Evolutionary conservation across 2,888 invertebrate species (phyloP), one percentile per base, ranked within the genome.

Genomic region (Pseudolycoriella hygida): DNA sequence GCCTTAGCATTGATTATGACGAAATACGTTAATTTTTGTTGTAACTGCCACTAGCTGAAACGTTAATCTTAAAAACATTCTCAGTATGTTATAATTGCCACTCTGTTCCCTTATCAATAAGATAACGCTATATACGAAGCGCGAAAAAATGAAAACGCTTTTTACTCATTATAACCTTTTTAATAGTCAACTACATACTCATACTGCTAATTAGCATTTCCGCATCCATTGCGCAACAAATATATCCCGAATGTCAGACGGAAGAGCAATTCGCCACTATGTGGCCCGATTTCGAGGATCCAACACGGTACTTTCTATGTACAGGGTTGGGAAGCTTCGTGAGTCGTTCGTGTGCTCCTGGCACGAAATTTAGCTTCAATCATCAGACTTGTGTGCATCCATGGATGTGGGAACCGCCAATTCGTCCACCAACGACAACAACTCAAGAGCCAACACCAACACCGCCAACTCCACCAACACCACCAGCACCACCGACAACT

Each of bases 271-370:
- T 59, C 8, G 57, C 57, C 48, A 55, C 61, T 17, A 55, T 64
- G 46, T 64, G 62, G 62, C 64, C 64, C 2, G 58, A 57, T 50
- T 63, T 61, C 42, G 52, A 55, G 37, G 56, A 62, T 50, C 56
- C 53, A 45, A 54, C 58, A 11, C 54, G 54, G 47, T 64, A 59
- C 49, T 59, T 52, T 46, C 53, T 58, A 20, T 64, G 64, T 45
- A 50, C 52, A 37, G 49, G 51, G 2, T 41, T 57, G 34, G 53
- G 50, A 15, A 52, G 46, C 40, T 53, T 53, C 39, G 18, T 57
- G 46, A 53, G 52, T 14, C 51, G 59, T 20, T 50, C 48, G 39
- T 64, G 64, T 42, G 54, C 55, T n/a, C 44, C 54, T 19, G 64
- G 61, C 3, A 55, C 59, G 46, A 48, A 58, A 2, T 64, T 64